A percentile compares a stretch with the other conserved stretches of the same genome.
phyloP scores from a whole-genome alignment of 2,888 invertebrate genomes.

The Calameuta pallipes region DNA sequence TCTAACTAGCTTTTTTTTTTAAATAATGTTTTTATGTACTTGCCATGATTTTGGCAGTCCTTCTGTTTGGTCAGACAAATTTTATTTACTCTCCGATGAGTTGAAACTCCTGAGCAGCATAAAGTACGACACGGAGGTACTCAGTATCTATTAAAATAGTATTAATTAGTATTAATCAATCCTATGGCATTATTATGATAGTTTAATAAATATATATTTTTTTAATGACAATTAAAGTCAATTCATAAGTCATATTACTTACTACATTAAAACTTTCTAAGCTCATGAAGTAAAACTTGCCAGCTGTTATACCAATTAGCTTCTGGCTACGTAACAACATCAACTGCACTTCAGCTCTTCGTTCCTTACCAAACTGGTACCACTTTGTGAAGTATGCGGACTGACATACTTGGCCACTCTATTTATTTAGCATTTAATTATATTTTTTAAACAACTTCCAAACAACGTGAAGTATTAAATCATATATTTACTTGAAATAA shows the following conservation, averaged over 20 bases:
- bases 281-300: conserved; percentile 48
- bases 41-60: not conserved
- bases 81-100: not conserved
- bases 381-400: conserved; percentile 42
- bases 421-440: not conserved
- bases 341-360: conserved; percentile 36
- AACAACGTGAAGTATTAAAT: not conserved
- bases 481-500: conserved; percentile 37
- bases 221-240: not conserved
- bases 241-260: conserved; percentile 1
- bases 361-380: conserved; percentile 34
- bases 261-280: conserved; percentile 48
- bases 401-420: conserved; percentile 26
- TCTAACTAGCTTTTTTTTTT: not conserved
- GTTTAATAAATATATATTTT: not conserved
- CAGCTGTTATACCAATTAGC: conserved; percentile 46
- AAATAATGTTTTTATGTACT: not conserved
- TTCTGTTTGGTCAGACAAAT: not conserved
- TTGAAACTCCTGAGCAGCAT: conserved; percentile 45
- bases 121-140: conserved; percentile 48
- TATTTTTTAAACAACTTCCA: not conserved
- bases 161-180: not conserved
- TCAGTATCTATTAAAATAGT: conserved; percentile 42
- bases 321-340: conserved; percentile 47
- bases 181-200: not conserved